These are phyloP conservation scores for Coregonus ussuriensis DNA, from an alignment of 2,797 vertebrate genomes.

Conservation along the genomic window DNA sequence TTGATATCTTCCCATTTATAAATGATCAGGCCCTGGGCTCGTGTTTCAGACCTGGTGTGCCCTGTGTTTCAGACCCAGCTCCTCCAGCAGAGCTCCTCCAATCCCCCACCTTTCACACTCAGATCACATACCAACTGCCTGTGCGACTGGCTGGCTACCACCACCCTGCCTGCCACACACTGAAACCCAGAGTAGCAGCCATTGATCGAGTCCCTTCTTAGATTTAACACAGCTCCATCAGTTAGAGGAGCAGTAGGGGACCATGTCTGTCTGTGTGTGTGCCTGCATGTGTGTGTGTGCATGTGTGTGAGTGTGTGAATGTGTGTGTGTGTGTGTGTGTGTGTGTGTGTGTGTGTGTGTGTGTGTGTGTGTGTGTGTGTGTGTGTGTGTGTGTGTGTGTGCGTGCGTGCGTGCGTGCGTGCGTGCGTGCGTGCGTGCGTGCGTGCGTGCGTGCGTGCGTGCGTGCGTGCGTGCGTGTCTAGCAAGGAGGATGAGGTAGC, in stretches of 20 bases:
- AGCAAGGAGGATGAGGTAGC: conserved; percentile 23
- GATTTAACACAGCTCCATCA: conserved; percentile 75
- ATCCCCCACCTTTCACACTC: conserved; percentile 17
- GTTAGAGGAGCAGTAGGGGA: conserved; percentile 63
- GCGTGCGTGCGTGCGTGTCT: conserved; percentile 18
- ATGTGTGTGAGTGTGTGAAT: conserved; percentile 19
- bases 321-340: conserved; percentile 2
- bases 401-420: conserved; percentile 15
- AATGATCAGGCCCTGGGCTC: conserved; percentile 85
- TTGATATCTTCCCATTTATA: conserved; percentile 83
- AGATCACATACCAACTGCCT: conserved; percentile 19
- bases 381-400: conserved; percentile 1
- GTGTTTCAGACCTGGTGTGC: conserved; percentile 78
- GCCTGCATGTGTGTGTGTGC: conserved; percentile 24
- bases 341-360: conserved; percentile 10
- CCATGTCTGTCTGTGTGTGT: conserved; percentile 22
- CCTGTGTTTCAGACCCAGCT: conserved; percentile 43
- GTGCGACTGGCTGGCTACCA: conserved; percentile 4
- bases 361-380: conserved; percentile 8
- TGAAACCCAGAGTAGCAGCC: conserved; percentile 63
- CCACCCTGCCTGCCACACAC: conserved; percentile 49
- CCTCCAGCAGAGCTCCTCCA: not conserved
- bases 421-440: conserved; percentile 5
- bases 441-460: not conserved
- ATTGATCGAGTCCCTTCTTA: conserved; percentile 77